phyloP scores from a whole-genome alignment of 2,888 invertebrate genomes.

The Macroteleia sp. region DNA sequence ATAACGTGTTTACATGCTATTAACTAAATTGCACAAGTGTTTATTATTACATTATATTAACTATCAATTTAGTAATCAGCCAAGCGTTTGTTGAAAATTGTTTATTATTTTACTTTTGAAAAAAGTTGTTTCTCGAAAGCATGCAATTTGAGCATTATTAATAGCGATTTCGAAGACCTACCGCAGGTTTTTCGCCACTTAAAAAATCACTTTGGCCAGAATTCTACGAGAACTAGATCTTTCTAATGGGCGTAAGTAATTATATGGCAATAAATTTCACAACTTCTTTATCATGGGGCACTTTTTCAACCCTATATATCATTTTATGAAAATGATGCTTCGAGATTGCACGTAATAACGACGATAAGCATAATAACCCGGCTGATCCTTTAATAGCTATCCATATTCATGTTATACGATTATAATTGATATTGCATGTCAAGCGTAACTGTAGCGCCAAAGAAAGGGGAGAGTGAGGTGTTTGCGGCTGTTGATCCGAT shows the following conservation, averaged over 20 bases:
- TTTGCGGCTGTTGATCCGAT: conserved; percentile 57
- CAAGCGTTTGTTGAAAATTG: background rate
- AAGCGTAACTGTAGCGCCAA: conserved; percentile 48
- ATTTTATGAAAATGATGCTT: conserved; percentile 52
- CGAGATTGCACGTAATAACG: conserved; percentile 51
- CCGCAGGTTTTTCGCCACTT: conserved; percentile 29
- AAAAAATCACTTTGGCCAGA: conserved; percentile 49
- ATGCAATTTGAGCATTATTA: conserved; percentile 54
- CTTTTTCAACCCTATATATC: conserved; percentile 42
- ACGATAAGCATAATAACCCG: conserved; percentile 55
- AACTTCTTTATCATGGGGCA: conserved; percentile 35
- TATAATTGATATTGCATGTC: conserved; percentile 62
- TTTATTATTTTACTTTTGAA: conserved; percentile 13
- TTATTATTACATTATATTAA: too few relatives aligned
- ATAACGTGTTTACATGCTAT: background rate
- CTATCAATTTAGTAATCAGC: conserved; percentile 36
- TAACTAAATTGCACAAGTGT: too few relatives aligned
- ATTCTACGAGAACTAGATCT: conserved; percentile 44
- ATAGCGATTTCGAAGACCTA: conserved; percentile 55
- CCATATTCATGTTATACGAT: conserved; percentile 58
- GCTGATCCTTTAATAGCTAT: conserved; percentile 53
- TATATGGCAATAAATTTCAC: conserved; percentile 55
- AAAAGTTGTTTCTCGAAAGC: conserved; percentile 14
- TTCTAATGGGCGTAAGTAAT: conserved; percentile 44
- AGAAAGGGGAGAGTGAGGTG: conserved; percentile 54